Evolutionary conservation across 1,140 invertebrate species (phyloP).

Genomic region (Cherax destructor): DNA sequence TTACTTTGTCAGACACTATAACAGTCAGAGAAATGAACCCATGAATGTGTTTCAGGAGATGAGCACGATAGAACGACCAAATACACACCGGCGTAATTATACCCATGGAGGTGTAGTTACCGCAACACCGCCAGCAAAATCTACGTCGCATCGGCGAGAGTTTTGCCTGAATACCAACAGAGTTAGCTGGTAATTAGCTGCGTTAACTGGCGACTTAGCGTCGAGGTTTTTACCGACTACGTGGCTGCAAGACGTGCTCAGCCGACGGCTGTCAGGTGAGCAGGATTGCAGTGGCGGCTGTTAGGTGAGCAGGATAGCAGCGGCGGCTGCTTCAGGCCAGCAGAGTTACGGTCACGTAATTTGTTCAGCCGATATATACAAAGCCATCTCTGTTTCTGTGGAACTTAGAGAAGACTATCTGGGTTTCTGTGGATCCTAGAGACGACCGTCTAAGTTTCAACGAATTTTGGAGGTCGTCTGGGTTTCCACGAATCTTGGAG

Average conservation of each 20-base stretch:
- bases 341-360: too few species aligned
- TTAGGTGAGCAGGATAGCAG: too few species aligned
- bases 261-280: too few species aligned
- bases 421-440: too few species aligned
- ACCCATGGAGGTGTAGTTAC: not conserved
- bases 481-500: too few species aligned
- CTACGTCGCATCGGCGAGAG: not conserved
- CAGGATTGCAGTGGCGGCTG: too few species aligned
- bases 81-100: not conserved
- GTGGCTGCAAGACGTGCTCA: not conserved
- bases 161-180: not conserved
- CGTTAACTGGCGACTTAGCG: not conserved
- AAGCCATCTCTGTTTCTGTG: too few species aligned
- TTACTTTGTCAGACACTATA: not conserved
- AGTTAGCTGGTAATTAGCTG: not conserved
- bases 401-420: too few species aligned
- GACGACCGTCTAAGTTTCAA: too few species aligned
- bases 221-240: not conserved
- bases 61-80: not conserved
- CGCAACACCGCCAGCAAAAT: not conserved
- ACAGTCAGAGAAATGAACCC: not conserved
- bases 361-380: too few species aligned
- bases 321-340: too few species aligned
- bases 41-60: not conserved
- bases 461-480: too few species aligned